Evolutionary conservation across 2,113 vertebrate genomes (phyloP).

Genomic region (Dryoscopus gambensis): DNA sequence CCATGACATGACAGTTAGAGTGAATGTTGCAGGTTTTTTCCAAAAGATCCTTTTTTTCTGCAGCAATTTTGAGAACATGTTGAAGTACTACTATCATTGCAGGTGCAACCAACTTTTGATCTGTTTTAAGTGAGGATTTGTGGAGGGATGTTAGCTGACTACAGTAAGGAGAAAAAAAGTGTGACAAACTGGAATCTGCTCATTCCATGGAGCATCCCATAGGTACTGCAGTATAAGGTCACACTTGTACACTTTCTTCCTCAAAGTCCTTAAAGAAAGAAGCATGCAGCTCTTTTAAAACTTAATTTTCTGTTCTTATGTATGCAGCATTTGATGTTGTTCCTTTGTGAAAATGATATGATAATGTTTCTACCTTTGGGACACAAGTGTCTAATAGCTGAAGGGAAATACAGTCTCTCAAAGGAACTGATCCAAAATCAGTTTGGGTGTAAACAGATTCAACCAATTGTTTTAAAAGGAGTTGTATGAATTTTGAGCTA

Average conservation of each 20-base stretch:
- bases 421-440: neutral
- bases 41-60: neutral
- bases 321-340: conserved; percentile 50
- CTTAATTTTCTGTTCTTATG: conserved; percentile 17
- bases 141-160: neutral
- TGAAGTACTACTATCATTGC: neutral
- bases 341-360: conserved; percentile 55
- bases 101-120: neutral
- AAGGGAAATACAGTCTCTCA: conserved; percentile 32
- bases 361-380: conserved; percentile 50
- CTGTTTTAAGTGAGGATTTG: neutral
- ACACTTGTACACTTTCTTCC: neutral
- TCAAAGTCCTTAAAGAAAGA: conserved; percentile 20
- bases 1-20: neutral
- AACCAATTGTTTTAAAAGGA: neutral
- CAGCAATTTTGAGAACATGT: neutral
- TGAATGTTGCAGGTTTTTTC: rapidly evolving
- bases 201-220: neutral
- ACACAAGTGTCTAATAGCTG: conserved; percentile 3
- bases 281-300: neutral
- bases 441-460: neutral
- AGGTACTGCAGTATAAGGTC: neutral
- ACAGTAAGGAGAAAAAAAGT: neutral
- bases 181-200: neutral
- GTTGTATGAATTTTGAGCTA: neutral